A percentile compares a stretch with the other conserved stretches of the same genome.
These are phyloP conservation scores for Gobio occitaniae DNA, from an alignment of 2,797 vertebrate genomes.

Conservation along the genomic window DNA sequence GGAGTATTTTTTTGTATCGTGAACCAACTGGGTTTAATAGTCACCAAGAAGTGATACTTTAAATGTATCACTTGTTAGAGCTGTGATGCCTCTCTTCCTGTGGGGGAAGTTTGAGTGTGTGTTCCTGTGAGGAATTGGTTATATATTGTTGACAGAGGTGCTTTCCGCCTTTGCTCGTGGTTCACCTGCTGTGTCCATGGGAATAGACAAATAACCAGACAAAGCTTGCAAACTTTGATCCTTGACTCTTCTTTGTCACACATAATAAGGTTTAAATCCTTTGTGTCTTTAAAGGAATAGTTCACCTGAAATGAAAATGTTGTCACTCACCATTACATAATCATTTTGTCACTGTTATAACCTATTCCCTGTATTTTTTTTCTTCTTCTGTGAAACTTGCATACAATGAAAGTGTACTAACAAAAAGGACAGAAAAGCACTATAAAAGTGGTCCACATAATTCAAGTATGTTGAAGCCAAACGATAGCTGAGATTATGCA, in stretches of 20 bases:
- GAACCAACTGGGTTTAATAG: conserved; percentile 76
- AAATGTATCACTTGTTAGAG: conserved; percentile 49
- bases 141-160: conserved; percentile 13
- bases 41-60: conserved; percentile 73
- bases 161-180: not conserved
- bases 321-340: not conserved
- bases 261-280: not conserved
- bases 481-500: not conserved
- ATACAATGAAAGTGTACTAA: not conserved
- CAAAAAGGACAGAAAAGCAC: not conserved
- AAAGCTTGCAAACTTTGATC: not conserved
- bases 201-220: not conserved
- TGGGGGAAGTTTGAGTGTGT: conserved; percentile 25
- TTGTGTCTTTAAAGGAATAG: not conserved
- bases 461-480: not conserved
- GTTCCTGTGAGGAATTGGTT: conserved; percentile 27
- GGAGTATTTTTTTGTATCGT: conserved; percentile 76
- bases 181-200: conserved; percentile 8
- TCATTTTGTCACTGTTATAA: not conserved
- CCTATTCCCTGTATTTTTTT: not conserved
- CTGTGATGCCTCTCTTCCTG: conserved; percentile 30
- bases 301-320: not conserved
- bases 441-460: not conserved
- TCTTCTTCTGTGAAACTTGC: not conserved
- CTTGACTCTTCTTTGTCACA: not conserved